phyloP scores from a whole-genome alignment of 2,113 vertebrate species.

The Tretioscincus oriximinensis region DNA sequence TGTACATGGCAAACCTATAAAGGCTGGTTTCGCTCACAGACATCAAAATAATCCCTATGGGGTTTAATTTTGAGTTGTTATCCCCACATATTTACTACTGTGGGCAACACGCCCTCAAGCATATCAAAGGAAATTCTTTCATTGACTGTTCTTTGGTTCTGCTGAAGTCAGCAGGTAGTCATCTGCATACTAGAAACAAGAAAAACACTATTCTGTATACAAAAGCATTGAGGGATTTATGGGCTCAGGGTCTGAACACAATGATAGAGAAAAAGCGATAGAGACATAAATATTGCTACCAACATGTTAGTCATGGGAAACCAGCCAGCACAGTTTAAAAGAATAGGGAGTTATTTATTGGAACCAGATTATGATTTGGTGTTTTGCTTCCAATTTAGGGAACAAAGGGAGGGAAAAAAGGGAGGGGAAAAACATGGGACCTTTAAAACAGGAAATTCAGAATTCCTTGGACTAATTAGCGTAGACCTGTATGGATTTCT shows the following conservation, averaged over 20 bases:
- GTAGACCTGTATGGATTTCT: no score
- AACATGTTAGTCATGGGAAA: slow-evolving; percentile 32
- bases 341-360: neutral
- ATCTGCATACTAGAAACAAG: neutral
- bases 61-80: neutral
- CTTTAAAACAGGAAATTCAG: no score
- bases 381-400: slow-evolving; percentile 3
- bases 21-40: neutral
- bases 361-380: neutral
- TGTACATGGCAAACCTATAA: neutral
- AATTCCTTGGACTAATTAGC: no score
- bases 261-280: slow-evolving; percentile 13
- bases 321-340: slow-evolving; percentile 1
- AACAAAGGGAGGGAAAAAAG: neutral
- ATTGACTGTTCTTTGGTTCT: neutral
- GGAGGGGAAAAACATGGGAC: no score
- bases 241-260: slow-evolving; percentile 39
- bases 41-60: neutral
- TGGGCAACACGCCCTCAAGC: neutral
- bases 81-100: neutral
- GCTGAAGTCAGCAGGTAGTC: neutral
- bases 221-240: neutral
- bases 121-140: neutral
- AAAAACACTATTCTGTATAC: neutral
- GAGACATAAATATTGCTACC: slow-evolving; percentile 28